Evolutionary conservation across 2,797 vertebrate species (phyloP), one percentile per base, ranked within the genome.

Genomic region (Setipinna tenuifilis): DNA sequence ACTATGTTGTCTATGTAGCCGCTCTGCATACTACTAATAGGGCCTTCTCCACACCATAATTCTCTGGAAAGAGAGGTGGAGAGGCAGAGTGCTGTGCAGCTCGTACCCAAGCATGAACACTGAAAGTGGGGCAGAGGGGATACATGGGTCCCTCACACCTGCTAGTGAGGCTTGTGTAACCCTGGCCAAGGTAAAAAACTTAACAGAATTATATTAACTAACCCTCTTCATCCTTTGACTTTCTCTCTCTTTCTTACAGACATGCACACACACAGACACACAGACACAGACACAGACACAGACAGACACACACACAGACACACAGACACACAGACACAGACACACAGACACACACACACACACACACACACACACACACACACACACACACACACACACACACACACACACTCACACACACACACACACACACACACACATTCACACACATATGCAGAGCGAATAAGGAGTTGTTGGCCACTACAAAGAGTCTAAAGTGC

Each of bases 351-450:
- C 61, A 23, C 23, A 25, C 62, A 11, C 62, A 65, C 86, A 57
- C 78, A 68, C 44, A 68, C 65, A 35, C 84, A 61, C n/a, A 68
- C 62, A 59, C 50, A 81, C 23, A 17, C 25, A 71, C 25, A 85
- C 62, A 83, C 19, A 62, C 59, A 25, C 62, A 65, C 62, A 65
- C n/a, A 65, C n/a, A 65, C 50, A 54, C 50, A 54, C 2, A 54
- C 50, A 54, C 50, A 54, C 12, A 65, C 59, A 62, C 19, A 62
- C 59, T 25, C 62, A 65, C 62, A 65, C 62, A 65, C 62, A 65
- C 23, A 65, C 62, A 65, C 62, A 65, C 44, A 46, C 80, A 71
- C 81, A 46, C 86, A 68, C 78, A 82, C 44, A 81, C 65, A 48
- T 81, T 48, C n/a, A 68, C 62, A 59, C 50, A 81, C 23, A 17